A percentile compares a stretch with the other conserved stretches of the same genome.
Conservation (phyloP, 2,797 vertebrate genomes). For the Sebastes miniatus region DNA sequence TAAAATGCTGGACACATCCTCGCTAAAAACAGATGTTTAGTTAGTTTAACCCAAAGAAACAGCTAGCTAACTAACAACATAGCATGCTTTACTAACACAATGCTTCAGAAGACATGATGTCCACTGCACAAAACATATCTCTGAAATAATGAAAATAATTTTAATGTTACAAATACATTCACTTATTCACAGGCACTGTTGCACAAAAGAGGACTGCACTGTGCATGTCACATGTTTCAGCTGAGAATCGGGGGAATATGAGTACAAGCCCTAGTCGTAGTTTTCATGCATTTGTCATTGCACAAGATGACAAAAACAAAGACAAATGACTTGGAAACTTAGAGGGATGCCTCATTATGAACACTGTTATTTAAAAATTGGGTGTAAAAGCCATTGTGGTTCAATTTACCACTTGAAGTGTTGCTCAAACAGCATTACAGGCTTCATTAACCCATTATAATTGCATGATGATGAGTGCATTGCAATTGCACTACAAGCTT, state of each 20-base stretch:
- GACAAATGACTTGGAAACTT: slow-evolving; percentile 10
- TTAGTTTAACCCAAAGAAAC: not conserved
- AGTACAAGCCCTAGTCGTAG: not conserved
- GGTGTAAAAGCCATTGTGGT: slow-evolving; percentile 35
- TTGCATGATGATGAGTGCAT: slow-evolving; percentile 47
- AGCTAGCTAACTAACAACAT: not conserved
- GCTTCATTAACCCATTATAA: slow-evolving; percentile 69
- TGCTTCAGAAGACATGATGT: not conserved
- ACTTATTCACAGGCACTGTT: not conserved
- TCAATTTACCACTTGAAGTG: slow-evolving; percentile 62
- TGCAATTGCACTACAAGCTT: slow-evolving; percentile 41
- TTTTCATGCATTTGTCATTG: not conserved
- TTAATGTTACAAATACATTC: not conserved
- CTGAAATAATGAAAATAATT: no score
- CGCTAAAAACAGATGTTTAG: not conserved
- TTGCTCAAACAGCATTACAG: slow-evolving; percentile 64
- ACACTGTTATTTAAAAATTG: slow-evolving; percentile 20
- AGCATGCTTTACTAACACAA: not conserved
- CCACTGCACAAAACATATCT: not conserved
- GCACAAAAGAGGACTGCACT: not conserved
- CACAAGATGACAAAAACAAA: slow-evolving; percentile 1
- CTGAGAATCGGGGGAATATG: not conserved
- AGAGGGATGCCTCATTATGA: slow-evolving; percentile 14
- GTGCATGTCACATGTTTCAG: not conserved
- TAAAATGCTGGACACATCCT: not conserved